Conservation (phyloP, 2,888 invertebrate species). For the Tineola bisselliella region DNA sequence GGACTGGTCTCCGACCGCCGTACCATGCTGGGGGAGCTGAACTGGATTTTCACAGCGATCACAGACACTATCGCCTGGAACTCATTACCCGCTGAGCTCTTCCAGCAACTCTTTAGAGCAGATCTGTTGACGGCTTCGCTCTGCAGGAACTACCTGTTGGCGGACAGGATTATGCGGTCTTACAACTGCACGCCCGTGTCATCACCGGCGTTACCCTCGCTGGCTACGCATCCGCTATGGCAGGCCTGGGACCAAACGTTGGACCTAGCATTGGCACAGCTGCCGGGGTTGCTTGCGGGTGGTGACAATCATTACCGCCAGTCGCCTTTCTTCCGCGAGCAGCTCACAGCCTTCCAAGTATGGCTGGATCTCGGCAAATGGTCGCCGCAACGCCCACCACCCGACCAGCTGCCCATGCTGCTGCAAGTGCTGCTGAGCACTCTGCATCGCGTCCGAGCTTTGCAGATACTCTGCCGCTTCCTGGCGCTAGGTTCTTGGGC, state of each 20-base stretch:
- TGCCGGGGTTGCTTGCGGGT: conserved; percentile 78
- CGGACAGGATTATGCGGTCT: conserved; percentile 94
- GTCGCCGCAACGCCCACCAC: conserved; percentile 81
- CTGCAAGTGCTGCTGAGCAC: conserved; percentile 82
- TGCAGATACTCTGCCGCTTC: conserved; percentile 93
- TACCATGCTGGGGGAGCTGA: conserved; percentile 97
- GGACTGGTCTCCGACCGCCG: conserved; percentile 93
- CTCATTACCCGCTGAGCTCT: conserved; percentile 90
- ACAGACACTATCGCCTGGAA: conserved; percentile 99
- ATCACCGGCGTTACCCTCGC: conserved; percentile 89
- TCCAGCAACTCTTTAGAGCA: conserved; percentile 96
- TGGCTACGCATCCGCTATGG: conserved; percentile 93
- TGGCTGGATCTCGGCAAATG: conserved; percentile 83
- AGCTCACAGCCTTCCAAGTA: conserved; percentile 96
- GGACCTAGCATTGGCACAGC: conserved; percentile 91
- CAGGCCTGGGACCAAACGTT: conserved; percentile 97
- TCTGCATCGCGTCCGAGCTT: conserved; percentile 90
- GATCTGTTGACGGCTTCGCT: conserved; percentile 98
- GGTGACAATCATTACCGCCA: conserved; percentile 69
- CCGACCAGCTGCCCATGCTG: conserved; percentile 97
- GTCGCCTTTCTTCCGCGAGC: conserved; percentile 96
- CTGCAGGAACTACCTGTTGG: conserved; percentile 95
- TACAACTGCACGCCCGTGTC: conserved; percentile 98
- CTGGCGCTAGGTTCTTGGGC: conserved; percentile 96
- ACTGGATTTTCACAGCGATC: conserved; percentile 99